phyloP scores from a whole-genome alignment of 2,888 invertebrate species.

The Gymnosoma rotundatum region DNA sequence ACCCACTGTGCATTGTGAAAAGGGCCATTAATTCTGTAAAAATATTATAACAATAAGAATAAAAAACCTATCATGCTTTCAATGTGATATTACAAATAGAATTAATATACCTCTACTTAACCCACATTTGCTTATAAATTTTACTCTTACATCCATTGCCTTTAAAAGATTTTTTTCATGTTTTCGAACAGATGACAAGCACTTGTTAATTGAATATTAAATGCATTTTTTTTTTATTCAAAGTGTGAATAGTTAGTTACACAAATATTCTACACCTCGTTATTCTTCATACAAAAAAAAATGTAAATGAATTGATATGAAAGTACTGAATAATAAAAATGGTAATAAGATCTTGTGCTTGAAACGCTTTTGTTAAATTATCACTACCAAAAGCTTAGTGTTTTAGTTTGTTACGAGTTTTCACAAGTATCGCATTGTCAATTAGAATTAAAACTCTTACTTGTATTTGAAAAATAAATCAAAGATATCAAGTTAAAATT shows the following conservation, averaged over 20 bases:
- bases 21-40: not conserved
- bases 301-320: not conserved
- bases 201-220: constrained; percentile 62
- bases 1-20: not conserved
- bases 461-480: too few species aligned
- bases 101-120: constrained; percentile 27
- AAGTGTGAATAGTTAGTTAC: not conserved
- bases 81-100: constrained; percentile 1
- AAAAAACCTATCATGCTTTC: too few species aligned
- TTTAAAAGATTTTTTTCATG: not conserved
- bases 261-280: constrained; percentile 42
- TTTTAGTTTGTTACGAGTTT: constrained; percentile 54
- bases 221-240: constrained; percentile 22
- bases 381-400: not conserved
- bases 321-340: constrained; percentile 4
- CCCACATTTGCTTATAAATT: constrained; percentile 4
- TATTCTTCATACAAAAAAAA: constrained; percentile 25
- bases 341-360: constrained; percentile 26
- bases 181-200: constrained; percentile 34
- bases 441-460: not conserved
- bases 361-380: constrained; percentile 10
- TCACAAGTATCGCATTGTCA: constrained; percentile 41
- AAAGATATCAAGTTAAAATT: too few species aligned
- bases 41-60: not conserved
- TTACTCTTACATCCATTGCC: not conserved